Percentiles rank a stretch among this genome's conserved stretches.
phyloP scores from a whole-genome alignment of 2,888 invertebrate species.

The Ferdinandea cuprea region DNA sequence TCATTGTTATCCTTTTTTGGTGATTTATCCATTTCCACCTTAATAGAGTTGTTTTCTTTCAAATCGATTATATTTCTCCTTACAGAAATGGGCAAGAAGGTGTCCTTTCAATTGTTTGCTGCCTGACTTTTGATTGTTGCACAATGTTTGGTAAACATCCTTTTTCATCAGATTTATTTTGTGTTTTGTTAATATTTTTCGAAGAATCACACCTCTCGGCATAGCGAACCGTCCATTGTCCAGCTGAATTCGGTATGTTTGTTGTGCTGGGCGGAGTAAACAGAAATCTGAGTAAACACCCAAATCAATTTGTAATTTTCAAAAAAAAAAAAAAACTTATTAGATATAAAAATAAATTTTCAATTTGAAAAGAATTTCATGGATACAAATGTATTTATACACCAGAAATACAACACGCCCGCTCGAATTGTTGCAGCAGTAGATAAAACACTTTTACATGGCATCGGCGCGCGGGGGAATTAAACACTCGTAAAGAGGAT shows the following conservation, averaged over 20 bases:
- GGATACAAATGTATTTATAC: slow-evolving; percentile 41
- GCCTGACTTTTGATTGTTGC: slow-evolving; percentile 49
- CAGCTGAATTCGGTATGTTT: slow-evolving; percentile 28
- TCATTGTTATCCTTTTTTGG: slow-evolving; percentile 54
- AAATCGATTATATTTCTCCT: slow-evolving; percentile 14
- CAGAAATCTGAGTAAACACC: too few species aligned
- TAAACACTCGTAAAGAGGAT: slow-evolving; percentile 68
- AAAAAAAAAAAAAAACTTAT: slow-evolving; percentile 30
- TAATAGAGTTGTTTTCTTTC: slow-evolving; percentile 58
- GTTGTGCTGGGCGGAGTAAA: slow-evolving; percentile 24
- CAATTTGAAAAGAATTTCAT: slow-evolving; percentile 24
- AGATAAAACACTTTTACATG: slow-evolving; percentile 25
- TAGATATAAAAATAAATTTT: slow-evolving; percentile 32
- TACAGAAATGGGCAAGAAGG: slow-evolving; percentile 46
- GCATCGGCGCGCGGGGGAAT: slow-evolving; percentile 37
- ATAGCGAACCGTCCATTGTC: slow-evolving; percentile 7
- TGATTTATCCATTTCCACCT: slow-evolving; percentile 71
- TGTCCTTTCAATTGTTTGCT: slow-evolving; percentile 58
- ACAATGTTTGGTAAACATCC: slow-evolving; percentile 69
- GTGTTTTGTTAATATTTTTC: slow-evolving; percentile 29
- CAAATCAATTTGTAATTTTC: slow-evolving; percentile 67
- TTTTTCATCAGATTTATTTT: slow-evolving; percentile 36
- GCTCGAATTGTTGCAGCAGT: slow-evolving; percentile 9
- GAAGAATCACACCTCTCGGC: slow-evolving; percentile 53
- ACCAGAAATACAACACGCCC: slow-evolving; percentile 50